phyloP scores from a whole-genome alignment of 2,113 vertebrate species.

The Mandrillus leucophaeus region DNA sequence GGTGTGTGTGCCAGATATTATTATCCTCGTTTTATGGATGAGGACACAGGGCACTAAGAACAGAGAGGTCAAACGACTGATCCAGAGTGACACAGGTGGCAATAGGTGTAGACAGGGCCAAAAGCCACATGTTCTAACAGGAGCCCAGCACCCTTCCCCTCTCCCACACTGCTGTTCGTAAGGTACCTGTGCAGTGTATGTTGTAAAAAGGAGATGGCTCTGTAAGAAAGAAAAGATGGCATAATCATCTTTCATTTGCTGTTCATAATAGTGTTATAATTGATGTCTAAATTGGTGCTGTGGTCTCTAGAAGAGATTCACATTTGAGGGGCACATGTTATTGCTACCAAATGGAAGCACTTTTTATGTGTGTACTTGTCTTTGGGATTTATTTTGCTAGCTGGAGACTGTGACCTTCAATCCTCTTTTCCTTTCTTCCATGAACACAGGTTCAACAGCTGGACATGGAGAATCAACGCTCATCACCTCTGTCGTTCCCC shows the following conservation, averaged over 20 bases:
- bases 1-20: too few relatives aligned
- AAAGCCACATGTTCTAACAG: neutral
- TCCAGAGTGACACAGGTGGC: neutral
- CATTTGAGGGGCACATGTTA: neutral
- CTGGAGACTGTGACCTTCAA: neutral
- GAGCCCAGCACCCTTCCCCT: neutral
- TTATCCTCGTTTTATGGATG: neutral
- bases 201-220: neutral
- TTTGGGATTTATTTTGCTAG: neutral
- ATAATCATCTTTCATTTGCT: neutral
- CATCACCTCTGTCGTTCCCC: slow-evolving; percentile 61
- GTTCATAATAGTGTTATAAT: neutral
- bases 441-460: slow-evolving; percentile 64
- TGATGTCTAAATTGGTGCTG: neutral
- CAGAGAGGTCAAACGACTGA: neutral
- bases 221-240: neutral
- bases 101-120: neutral
- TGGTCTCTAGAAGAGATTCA: neutral
- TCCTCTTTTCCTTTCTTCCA: slow-evolving; percentile 4
- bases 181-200: neutral
- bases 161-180: rapidly evolving
- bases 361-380: neutral
- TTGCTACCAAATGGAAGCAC: neutral
- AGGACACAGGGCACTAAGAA: neutral
- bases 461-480: slow-evolving; percentile 56